Percentiles rank a stretch among this genome's conserved stretches.
Evolutionary conservation across 2,888 invertebrate species (phyloP).

Genomic region (Loripinus fragilis): DNA sequence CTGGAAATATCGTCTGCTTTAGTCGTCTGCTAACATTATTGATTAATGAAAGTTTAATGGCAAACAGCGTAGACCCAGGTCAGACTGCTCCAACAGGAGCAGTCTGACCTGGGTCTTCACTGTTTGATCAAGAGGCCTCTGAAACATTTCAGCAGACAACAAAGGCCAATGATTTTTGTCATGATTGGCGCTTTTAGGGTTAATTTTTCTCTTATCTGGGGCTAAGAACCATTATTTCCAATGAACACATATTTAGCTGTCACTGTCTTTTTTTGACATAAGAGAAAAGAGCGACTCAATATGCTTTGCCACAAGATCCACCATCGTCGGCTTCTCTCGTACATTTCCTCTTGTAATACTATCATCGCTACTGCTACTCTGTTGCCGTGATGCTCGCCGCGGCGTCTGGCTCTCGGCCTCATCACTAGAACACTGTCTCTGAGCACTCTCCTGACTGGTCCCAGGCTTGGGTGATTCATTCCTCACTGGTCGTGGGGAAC

Average conservation of each 20-base stretch:
- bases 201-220: too few species aligned
- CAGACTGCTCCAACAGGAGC: too few species aligned
- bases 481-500: slow-evolving; percentile 56
- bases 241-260: slow-evolving; percentile 13
- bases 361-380: slow-evolving; percentile 34
- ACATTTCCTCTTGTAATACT: slow-evolving; percentile 35
- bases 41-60: too few species aligned
- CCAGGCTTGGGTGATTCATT: slow-evolving; percentile 59
- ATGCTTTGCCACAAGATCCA: slow-evolving; percentile 76
- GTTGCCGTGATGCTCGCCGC: slow-evolving; percentile 22
- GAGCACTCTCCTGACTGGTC: slow-evolving; percentile 46
- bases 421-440: slow-evolving; percentile 29
- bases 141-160: too few species aligned
- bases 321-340: slow-evolving; percentile 70
- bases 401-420: slow-evolving; percentile 25
- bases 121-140: too few species aligned
- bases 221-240: too few species aligned
- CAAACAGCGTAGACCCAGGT: too few species aligned
- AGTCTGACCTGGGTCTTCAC: too few species aligned
- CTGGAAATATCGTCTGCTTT: too few species aligned
- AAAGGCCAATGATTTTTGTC: too few species aligned
- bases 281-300: slow-evolving; percentile 71
- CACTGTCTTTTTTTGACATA: slow-evolving; percentile 40
- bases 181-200: too few species aligned
- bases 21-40: too few species aligned